These are phyloP conservation scores for Eupithecia subumbrata DNA, from an alignment of 2,888 invertebrate genomes.

Conservation along the genomic window DNA sequence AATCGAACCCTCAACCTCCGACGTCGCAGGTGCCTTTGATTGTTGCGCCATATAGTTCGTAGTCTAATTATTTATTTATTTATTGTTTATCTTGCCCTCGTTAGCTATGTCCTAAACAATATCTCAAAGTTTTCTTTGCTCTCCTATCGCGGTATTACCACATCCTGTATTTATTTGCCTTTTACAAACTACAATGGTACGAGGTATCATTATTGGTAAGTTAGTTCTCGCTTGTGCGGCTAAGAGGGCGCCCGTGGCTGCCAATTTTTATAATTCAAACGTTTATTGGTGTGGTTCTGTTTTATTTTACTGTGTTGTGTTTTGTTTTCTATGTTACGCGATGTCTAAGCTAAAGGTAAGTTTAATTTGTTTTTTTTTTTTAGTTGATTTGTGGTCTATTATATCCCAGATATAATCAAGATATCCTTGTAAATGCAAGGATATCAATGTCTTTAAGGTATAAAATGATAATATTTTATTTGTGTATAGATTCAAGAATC, in stretches of 20 bases:
- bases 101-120: neutral
- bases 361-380: neutral
- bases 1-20: neutral
- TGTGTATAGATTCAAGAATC: neutral
- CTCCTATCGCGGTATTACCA: slow-evolving; percentile 13
- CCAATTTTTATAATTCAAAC: neutral
- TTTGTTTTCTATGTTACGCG: slow-evolving; percentile 36
- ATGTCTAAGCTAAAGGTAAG: slow-evolving; percentile 47
- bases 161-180: slow-evolving; percentile 30
- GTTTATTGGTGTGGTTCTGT: neutral
- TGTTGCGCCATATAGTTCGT: neutral
- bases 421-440: neutral
- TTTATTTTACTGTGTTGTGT: neutral
- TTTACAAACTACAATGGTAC: slow-evolving; percentile 30
- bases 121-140: slow-evolving; percentile 10
- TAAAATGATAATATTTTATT: neutral
- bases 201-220: slow-evolving; percentile 3
- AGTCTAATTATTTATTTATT: neutral
- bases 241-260: slow-evolving; percentile 19
- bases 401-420: neutral
- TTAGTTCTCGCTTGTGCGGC: slow-evolving; percentile 23
- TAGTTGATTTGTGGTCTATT: neutral
- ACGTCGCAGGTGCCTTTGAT: neutral
- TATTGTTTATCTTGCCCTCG: neutral
- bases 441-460: neutral